A percentile compares a stretch with the other conserved stretches of the same genome.
Conservation (phyloP, 2,888 invertebrate species). For the Drosophila falleni region DNA sequence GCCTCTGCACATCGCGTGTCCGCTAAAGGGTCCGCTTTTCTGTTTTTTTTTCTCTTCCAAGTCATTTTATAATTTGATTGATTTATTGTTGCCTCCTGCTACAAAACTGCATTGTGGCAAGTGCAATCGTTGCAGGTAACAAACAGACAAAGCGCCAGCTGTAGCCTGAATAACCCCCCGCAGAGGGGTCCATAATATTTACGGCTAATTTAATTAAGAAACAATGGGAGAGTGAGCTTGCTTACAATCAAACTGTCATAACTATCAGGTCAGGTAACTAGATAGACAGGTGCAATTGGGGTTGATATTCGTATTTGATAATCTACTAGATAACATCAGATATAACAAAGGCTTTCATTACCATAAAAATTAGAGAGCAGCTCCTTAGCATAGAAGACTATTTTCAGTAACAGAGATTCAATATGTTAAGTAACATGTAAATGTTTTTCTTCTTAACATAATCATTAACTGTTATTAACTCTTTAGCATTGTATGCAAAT, state of each 20-base stretch:
- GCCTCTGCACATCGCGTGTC: constrained; percentile 68
- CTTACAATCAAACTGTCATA: constrained; percentile 60
- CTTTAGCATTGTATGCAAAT: no score
- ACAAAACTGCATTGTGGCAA: constrained; percentile 32
- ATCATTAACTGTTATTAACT: no score
- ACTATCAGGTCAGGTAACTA: constrained; percentile 49
- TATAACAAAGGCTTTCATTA: neutral
- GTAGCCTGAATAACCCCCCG: constrained; percentile 15
- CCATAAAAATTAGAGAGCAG: neutral
- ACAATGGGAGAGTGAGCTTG: constrained; percentile 27
- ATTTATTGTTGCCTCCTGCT: constrained; percentile 64
- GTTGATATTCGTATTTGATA: neutral
- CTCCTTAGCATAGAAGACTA: neutral
- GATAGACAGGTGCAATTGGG: constrained; percentile 52
- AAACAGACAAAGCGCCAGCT: constrained; percentile 30
- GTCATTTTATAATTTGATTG: constrained; percentile 71
- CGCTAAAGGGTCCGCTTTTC: constrained; percentile 48
- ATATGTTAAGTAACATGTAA: no score
- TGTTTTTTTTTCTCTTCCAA: constrained; percentile 26
- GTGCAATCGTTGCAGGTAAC: constrained; percentile 27
- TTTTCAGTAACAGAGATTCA: no score
- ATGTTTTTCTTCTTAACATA: no score
- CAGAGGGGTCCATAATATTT: constrained; percentile 30
- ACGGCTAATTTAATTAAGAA: constrained; percentile 72
- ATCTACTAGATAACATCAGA: neutral